Conservation (phyloP, 2,113 vertebrate genomes). For the Pachyramphus minor region DNA sequence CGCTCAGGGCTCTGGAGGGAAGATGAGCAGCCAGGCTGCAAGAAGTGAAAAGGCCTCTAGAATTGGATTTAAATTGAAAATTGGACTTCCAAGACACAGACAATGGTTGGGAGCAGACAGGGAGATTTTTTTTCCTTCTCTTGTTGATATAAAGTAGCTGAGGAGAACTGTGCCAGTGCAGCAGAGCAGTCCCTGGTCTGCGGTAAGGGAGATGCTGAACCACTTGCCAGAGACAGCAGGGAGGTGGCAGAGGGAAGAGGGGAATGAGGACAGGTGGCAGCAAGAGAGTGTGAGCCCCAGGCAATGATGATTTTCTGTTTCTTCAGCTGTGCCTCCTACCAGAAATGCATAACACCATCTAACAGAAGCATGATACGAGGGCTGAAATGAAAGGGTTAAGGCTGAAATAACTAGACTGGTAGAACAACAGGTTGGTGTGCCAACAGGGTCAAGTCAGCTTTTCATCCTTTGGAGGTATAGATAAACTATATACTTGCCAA, state of each 20-base stretch:
- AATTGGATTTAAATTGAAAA: not conserved
- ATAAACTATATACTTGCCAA: slow-evolving; percentile 29
- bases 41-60: not conserved
- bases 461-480: slow-evolving; percentile 2
- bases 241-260: not conserved
- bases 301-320: not conserved
- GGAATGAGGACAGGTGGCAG: not conserved
- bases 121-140: not conserved
- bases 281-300: accelerated
- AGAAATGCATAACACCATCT: not conserved
- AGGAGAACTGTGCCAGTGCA: not conserved
- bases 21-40: not conserved
- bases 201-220: not conserved
- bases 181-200: not conserved
- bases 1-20: not conserved
- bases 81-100: not conserved
- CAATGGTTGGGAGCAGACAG: not conserved
- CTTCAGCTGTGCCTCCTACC: not conserved
- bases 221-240: not conserved
- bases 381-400: not conserved
- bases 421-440: slow-evolving; percentile 14
- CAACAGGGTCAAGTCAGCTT: slow-evolving; percentile 20
- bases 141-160: not conserved
- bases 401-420: not conserved
- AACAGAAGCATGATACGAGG: not conserved